phyloP scores from a whole-genome alignment of 92 coral and sea anemone species.

The Epizoanthus scotinus region DNA sequence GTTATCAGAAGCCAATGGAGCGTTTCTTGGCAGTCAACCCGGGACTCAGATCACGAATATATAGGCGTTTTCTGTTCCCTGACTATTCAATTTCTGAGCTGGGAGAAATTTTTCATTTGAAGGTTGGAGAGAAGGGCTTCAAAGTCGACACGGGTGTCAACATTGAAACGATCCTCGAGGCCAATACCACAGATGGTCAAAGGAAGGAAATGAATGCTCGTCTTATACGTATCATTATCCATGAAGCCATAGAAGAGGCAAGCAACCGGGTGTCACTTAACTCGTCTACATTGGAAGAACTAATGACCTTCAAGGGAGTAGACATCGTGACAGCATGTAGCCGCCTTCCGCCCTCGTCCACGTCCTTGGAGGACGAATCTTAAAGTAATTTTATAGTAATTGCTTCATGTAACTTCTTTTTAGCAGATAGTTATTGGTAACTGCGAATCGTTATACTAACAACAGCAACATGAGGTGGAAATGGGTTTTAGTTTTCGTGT shows the following conservation, averaged over 20 bases:
- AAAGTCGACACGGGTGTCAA: not conserved
- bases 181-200: not conserved
- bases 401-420: no score
- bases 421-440: no score
- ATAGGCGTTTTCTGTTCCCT: not conserved
- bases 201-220: constrained; percentile 13
- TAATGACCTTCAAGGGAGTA: not conserved
- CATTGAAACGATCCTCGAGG: not conserved
- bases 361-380: no score
- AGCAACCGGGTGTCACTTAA: constrained; percentile 4
- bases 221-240: not conserved
- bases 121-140: not conserved
- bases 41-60: not conserved
- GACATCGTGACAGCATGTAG: no score
- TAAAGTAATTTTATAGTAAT: no score
- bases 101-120: not conserved
- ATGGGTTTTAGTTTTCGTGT: no score
- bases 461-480: no score
- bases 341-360: no score
- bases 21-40: not conserved
- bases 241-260: constrained; percentile 1
- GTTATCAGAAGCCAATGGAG: not conserved
- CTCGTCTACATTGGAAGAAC: not conserved
- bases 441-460: no score
- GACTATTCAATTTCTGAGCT: not conserved